Evolutionary conservation across 2,797 vertebrate species (phyloP).

Genomic region (Chanos chanos): DNA sequence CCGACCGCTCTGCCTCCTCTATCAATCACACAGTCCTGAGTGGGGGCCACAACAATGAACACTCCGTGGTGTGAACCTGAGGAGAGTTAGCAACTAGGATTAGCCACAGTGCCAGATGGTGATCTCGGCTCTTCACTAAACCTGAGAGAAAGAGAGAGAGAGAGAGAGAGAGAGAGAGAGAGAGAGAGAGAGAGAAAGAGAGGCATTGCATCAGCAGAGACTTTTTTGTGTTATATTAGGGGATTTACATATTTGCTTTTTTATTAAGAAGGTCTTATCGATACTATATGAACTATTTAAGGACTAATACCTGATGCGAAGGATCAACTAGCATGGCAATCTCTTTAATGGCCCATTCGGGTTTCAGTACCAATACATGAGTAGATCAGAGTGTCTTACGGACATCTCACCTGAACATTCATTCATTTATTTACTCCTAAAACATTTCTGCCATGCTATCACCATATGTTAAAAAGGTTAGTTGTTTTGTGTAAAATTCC

Average conservation of each 20-base stretch:
- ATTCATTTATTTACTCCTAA: no score
- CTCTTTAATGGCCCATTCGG: no score
- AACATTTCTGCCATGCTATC: no score
- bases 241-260: conserved; percentile 41
- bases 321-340: conserved; percentile 59
- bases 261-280: conserved; percentile 36
- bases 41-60: conserved; percentile 86
- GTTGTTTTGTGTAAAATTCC: no score
- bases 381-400: no score
- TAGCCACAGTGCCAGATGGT: conserved; percentile 30
- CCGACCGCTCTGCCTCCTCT: conserved; percentile 91
- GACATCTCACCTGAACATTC: no score
- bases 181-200: conserved; percentile 34
- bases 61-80: conserved; percentile 85
- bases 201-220: conserved; percentile 46
- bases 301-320: conserved; percentile 63
- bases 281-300: conserved; percentile 68
- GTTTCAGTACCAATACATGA: no score
- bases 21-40: conserved; percentile 92
- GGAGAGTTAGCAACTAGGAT: conserved; percentile 31
- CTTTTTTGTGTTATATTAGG: conserved; percentile 52
- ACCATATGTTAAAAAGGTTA: no score
- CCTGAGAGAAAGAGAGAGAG: conserved; percentile 33
- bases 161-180: conserved; percentile 29
- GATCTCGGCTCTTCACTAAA: no score